A percentile compares a stretch with the other conserved stretches of the same genome.
phyloP scores from a whole-genome alignment of 2,797 vertebrate species.

The Carcharodon carcharias region DNA sequence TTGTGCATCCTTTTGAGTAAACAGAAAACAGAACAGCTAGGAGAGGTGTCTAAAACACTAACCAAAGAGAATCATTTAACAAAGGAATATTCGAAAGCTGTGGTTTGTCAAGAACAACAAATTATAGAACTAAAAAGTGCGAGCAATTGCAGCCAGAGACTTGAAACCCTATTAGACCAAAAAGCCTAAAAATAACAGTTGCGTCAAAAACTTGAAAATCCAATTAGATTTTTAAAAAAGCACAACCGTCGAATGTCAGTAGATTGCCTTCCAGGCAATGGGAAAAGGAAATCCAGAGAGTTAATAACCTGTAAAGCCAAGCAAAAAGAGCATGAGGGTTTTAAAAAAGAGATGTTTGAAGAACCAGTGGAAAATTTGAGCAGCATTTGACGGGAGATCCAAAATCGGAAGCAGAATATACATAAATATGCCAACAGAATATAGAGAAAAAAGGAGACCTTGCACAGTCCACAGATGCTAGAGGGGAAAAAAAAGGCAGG shows the following conservation, averaged over 20 bases:
- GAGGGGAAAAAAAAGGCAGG: neutral
- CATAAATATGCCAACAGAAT: neutral
- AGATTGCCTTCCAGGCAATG: neutral
- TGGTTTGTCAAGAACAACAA: neutral
- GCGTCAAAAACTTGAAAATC: neutral
- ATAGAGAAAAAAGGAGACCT: neutral
- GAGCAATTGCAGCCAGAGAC: neutral
- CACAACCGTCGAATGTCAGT: neutral
- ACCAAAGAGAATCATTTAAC: neutral
- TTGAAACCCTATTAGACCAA: neutral
- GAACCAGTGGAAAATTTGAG: too few species aligned
- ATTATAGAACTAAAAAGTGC: neutral
- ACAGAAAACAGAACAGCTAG: neutral
- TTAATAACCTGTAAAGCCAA: neutral
- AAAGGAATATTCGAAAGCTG: neutral
- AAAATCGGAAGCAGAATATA: too few species aligned
- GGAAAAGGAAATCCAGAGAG: neutral
- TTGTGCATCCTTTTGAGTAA: neutral
- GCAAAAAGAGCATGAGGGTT: neutral
- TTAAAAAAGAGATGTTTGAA: neutral
- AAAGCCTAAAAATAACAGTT: neutral
- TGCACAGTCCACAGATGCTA: neutral
- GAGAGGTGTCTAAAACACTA: neutral
- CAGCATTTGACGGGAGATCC: too few species aligned
- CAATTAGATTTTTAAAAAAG: neutral